phyloP scores from a whole-genome alignment of 2,113 vertebrate species.

The Varanus komodoensis region DNA sequence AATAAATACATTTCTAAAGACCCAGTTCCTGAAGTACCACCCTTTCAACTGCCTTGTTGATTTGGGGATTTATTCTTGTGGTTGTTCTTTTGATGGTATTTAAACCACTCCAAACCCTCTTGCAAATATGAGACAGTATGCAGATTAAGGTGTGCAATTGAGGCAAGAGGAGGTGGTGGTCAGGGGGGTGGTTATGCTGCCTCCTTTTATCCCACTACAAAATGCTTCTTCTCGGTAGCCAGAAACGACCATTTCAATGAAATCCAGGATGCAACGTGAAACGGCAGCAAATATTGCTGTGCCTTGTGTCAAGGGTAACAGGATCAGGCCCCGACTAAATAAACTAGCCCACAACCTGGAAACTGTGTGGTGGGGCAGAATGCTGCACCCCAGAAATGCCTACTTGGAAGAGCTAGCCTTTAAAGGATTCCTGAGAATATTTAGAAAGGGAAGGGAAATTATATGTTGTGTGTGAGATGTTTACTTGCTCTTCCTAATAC shows the following conservation, averaged over 20 bases:
- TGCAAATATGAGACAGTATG: not conserved
- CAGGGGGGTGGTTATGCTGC: no score
- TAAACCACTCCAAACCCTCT: not conserved
- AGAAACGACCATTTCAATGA: no score
- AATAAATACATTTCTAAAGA: not conserved
- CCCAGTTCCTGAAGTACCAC: not conserved
- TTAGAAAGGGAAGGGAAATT: not conserved
- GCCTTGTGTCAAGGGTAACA: no score
- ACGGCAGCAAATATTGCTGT: no score
- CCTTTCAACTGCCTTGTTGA: not conserved
- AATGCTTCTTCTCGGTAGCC: no score
- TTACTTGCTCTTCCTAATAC: not conserved
- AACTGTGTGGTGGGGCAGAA: no score
- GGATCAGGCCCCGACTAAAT: not conserved
- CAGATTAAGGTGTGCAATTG: not conserved
- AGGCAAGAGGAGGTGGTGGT: no score
- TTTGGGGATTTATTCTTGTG: not conserved
- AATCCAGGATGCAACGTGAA: no score
- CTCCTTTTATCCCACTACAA: no score
- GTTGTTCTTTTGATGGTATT: not conserved
- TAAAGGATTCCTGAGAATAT: not conserved
- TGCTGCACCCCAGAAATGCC: no score
- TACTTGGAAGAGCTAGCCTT: not conserved
- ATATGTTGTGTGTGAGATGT: not conserved
- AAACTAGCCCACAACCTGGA: not conserved